Conservation (phyloP, 2,113 vertebrate genomes). For the Xenopus borealis region DNA sequence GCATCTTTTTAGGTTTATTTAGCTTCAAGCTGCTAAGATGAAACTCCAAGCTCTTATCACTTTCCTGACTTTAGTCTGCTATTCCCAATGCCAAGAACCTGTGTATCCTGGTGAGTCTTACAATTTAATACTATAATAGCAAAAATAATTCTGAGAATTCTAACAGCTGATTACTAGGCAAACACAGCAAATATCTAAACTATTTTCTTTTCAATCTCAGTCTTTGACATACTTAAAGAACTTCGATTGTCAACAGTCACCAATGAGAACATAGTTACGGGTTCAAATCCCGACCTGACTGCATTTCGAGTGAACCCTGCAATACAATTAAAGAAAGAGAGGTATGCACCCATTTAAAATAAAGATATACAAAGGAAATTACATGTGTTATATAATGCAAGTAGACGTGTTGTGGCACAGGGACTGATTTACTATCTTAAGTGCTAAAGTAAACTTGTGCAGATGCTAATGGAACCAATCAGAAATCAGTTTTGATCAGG, state of each 20-base stretch:
- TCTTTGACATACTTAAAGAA: slow-evolving; percentile 67
- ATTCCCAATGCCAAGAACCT: slow-evolving; percentile 59
- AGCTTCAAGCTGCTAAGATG: slow-evolving; percentile 8
- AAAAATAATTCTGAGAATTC: no score
- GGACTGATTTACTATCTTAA: no score
- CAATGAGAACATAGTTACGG: slow-evolving; percentile 58
- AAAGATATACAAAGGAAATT: no score
- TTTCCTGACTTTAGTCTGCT: slow-evolving; percentile 53
- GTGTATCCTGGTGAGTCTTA: slow-evolving; percentile 49
- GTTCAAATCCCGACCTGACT: slow-evolving; percentile 58
- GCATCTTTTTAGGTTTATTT: slow-evolving; percentile 55
- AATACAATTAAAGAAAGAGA: slow-evolving; percentile 55
- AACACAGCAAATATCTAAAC: not conserved
- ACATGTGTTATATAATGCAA: no score
- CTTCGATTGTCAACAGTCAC: slow-evolving; percentile 58
- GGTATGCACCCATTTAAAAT: slow-evolving; percentile 42
- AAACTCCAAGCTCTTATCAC: slow-evolving; percentile 26
- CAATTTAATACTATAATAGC: not conserved
- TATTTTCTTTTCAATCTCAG: slow-evolving; percentile 47
- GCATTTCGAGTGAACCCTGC: slow-evolving; percentile 63
- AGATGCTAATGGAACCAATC: no score
- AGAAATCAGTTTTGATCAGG: no score
- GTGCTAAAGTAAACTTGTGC: no score
- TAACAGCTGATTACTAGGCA: no score
- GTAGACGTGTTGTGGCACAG: no score